Evolutionary conservation across 2,797 vertebrate species (phyloP).

Genomic region (Pachyuromys duprasi): DNA sequence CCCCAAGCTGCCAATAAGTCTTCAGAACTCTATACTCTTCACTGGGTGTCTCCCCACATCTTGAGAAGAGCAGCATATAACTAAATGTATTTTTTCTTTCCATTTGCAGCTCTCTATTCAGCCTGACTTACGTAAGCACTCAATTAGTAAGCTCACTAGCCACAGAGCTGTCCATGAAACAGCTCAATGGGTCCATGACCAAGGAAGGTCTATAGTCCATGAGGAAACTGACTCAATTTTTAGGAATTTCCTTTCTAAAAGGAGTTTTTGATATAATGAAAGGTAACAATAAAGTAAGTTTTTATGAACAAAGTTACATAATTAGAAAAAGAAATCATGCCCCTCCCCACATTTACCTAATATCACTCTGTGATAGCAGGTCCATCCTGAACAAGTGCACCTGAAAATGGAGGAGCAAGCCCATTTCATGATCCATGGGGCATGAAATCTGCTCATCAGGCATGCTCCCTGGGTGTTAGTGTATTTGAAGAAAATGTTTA

Average conservation of each 20-base stretch:
- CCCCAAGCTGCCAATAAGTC: not conserved
- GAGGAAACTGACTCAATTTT: not conserved
- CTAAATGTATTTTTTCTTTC: not conserved
- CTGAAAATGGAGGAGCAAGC: not conserved
- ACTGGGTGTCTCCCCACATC: not conserved
- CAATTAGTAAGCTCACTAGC: not conserved
- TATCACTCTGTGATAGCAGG: not conserved
- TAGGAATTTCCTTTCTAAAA: constrained; percentile 22
- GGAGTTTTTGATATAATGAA: not conserved
- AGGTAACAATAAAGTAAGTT: not conserved
- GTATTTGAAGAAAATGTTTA: not conserved
- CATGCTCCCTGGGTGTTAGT: too few relatives aligned
- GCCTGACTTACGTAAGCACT: not conserved
- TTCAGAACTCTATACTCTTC: not conserved
- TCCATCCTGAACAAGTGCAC: not conserved
- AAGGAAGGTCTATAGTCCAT: not conserved
- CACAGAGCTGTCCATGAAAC: not conserved
- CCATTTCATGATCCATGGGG: not conserved
- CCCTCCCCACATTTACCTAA: not conserved
- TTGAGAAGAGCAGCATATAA: not conserved
- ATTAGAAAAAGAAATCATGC: not conserved
- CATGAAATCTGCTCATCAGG: too few relatives aligned
- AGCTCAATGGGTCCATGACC: not conserved
- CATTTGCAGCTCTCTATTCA: not conserved
- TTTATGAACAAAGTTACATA: not conserved